A percentile compares a stretch with the other conserved stretches of the same genome.
phyloP scores from a whole-genome alignment of 2,888 invertebrate species.

The Ditylenchus weischeri region DNA sequence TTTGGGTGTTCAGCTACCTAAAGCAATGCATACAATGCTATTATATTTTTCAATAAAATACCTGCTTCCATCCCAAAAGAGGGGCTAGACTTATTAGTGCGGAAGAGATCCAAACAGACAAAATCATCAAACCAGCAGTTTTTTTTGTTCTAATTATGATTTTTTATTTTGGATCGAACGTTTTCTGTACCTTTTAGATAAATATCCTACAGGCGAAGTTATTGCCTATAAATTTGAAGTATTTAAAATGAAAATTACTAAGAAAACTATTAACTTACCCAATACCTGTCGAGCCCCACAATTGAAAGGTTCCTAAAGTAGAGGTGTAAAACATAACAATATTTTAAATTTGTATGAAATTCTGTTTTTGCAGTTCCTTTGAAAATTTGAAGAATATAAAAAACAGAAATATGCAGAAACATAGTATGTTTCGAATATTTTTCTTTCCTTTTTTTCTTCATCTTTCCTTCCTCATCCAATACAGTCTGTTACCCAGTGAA shows the following conservation, averaged over 20 bases:
- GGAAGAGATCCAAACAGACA: conserved; percentile 61
- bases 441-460: background rate
- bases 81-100: conserved; percentile 63
- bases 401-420: too few relatives aligned
- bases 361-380: too few relatives aligned
- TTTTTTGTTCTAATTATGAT: conserved; percentile 54
- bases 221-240: conserved; percentile 47
- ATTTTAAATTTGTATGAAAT: too few relatives aligned
- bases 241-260: background rate
- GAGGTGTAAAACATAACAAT: background rate
- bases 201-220: conserved; percentile 62
- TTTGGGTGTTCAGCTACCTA: conserved; percentile 42
- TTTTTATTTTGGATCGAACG: background rate
- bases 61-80: conserved; percentile 62
- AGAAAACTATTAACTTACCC: conserved; percentile 20
- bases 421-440: too few relatives aligned
- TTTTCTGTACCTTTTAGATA: conserved; percentile 43
- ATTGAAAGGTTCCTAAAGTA: conserved; percentile 60
- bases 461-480: background rate
- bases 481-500: too few relatives aligned
- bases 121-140: conserved; percentile 60
- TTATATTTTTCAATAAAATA: conserved; percentile 12
- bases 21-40: background rate
- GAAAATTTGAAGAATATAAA: too few relatives aligned
- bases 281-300: conserved; percentile 62